A percentile compares a stretch with the other conserved stretches of the same genome.
Evolutionary conservation across 2,797 vertebrate species (phyloP).

Genomic region (Knipowitschia caucasica): DNA sequence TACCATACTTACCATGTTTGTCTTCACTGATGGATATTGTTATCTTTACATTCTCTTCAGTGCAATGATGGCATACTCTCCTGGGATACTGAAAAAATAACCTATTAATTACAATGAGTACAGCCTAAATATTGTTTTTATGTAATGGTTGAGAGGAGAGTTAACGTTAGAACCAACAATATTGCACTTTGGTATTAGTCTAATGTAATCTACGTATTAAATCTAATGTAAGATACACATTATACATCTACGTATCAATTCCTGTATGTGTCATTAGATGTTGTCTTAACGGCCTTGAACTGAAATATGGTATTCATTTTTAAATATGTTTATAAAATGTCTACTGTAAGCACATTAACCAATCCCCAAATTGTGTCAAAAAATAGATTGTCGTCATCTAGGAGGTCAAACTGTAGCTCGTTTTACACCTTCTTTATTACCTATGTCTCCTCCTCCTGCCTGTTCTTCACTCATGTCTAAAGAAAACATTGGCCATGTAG

Average conservation of each 20-base stretch:
- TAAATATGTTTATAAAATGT: too few relatives aligned
- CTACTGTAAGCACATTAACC: not conserved
- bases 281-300: too few relatives aligned
- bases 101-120: not conserved
- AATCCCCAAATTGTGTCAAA: not conserved
- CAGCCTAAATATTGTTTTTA: constrained; percentile 2
- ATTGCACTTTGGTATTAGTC: too few relatives aligned
- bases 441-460: constrained; percentile 33
- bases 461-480: constrained; percentile 63
- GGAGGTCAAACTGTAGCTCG: constrained; percentile 14
- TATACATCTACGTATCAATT: too few relatives aligned
- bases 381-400: not conserved
- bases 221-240: too few relatives aligned
- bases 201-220: too few relatives aligned
- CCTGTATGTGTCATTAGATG: too few relatives aligned
- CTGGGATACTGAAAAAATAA: not conserved
- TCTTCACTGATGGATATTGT: constrained; percentile 5
- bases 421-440: constrained; percentile 28
- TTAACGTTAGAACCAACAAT: not conserved
- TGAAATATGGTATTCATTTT: too few relatives aligned
- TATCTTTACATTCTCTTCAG: constrained; percentile 16
- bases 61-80: constrained; percentile 6
- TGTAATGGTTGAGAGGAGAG: not conserved
- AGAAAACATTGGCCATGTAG: constrained; percentile 71
- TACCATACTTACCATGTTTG: constrained; percentile 6